These are phyloP conservation scores for Actinopyga echinites DNA, from an alignment of 53 echinoderm and acorn worm species.

Conservation along the genomic window DNA sequence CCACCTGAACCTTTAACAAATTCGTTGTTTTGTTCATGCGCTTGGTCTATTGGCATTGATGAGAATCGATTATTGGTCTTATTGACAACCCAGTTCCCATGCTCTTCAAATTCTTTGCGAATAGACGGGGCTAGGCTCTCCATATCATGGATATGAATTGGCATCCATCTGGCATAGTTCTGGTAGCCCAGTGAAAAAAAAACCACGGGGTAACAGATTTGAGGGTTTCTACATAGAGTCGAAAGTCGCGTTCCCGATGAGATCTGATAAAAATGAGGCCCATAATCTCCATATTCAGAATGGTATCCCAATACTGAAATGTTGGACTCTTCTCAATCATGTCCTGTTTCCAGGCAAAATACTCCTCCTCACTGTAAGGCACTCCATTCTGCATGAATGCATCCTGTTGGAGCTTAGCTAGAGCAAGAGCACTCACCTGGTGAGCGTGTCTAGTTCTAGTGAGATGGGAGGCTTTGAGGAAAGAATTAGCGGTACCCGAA, in stretches of 20 bases:
- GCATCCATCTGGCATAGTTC: slow-evolving; percentile 44
- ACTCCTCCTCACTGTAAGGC: background rate
- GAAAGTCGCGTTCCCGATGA: slow-evolving; percentile 25
- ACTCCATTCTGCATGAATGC: slow-evolving; percentile 9
- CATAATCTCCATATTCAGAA: slow-evolving; percentile 8
- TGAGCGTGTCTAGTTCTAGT: slow-evolving; percentile 50
- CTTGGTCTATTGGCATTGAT: background rate
- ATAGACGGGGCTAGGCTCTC: slow-evolving; percentile 1
- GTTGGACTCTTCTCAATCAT: slow-evolving; percentile 34
- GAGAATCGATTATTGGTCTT: background rate
- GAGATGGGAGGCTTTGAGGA: slow-evolving; percentile 34
- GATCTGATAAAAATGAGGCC: slow-evolving; percentile 37
- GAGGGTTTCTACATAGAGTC: slow-evolving; percentile 23
- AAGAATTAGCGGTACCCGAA: slow-evolving; percentile 29
- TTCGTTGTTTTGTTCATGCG: slow-evolving; percentile 18
- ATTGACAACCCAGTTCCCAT: background rate
- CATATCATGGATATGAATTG: slow-evolving; percentile 50
- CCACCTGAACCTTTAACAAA: slow-evolving; percentile 13
- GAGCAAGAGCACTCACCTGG: slow-evolving; percentile 34
- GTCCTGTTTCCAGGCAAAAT: slow-evolving; percentile 13
- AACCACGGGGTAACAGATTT: slow-evolving; percentile 27
- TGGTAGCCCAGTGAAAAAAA: too few species aligned
- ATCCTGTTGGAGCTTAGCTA: slow-evolving; percentile 41
- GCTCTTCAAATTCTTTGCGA: slow-evolving; percentile 2
- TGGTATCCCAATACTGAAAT: slow-evolving; percentile 40